Conservation (phyloP, 2,113 vertebrate species). For the Bujurquina vittata region DNA sequence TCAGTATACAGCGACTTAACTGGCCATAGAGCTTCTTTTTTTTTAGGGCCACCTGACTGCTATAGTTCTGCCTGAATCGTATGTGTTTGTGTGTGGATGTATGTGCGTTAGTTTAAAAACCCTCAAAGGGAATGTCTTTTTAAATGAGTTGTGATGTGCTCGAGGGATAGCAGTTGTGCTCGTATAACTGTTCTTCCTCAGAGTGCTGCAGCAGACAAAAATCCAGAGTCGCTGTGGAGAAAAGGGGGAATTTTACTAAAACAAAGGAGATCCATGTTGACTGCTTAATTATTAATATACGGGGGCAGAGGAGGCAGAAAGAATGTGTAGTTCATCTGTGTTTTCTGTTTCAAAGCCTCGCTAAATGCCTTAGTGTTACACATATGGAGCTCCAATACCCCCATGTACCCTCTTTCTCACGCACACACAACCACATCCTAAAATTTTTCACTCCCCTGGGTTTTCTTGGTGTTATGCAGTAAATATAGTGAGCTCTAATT, state of each 20-base stretch:
- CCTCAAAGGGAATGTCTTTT: slow-evolving; percentile 70
- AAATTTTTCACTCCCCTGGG: slow-evolving; percentile 31
- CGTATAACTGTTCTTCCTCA: slow-evolving; percentile 44
- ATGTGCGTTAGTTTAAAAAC: slow-evolving; percentile 50
- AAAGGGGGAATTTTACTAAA: slow-evolving; percentile 36
- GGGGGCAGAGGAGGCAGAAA: slow-evolving; percentile 60
- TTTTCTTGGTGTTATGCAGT: slow-evolving; percentile 59
- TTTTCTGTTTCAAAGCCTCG: slow-evolving; percentile 74
- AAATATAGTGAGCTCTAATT: slow-evolving; percentile 57
- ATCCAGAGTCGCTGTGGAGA: slow-evolving; percentile 57
- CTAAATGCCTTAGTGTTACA: slow-evolving; percentile 79
- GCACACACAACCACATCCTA: slow-evolving; percentile 32
- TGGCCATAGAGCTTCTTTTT: slow-evolving; percentile 58
- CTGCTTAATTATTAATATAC: slow-evolving; percentile 48
- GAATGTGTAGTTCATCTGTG: slow-evolving; percentile 78
- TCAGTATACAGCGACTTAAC: slow-evolving; percentile 67
- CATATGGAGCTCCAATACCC: slow-evolving; percentile 53
- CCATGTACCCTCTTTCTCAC: slow-evolving; percentile 26
- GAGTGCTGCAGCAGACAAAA: slow-evolving; percentile 41
- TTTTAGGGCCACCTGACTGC: slow-evolving; percentile 73
- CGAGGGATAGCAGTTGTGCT: slow-evolving; percentile 48
- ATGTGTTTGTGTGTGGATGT: slow-evolving; percentile 50
- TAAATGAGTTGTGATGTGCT: slow-evolving; percentile 29
- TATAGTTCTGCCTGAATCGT: slow-evolving; percentile 69
- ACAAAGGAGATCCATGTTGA: slow-evolving; percentile 47